Evolutionary conservation across 2,888 invertebrate genomes (phyloP).

Genomic region (Dolomedes plantarius): DNA sequence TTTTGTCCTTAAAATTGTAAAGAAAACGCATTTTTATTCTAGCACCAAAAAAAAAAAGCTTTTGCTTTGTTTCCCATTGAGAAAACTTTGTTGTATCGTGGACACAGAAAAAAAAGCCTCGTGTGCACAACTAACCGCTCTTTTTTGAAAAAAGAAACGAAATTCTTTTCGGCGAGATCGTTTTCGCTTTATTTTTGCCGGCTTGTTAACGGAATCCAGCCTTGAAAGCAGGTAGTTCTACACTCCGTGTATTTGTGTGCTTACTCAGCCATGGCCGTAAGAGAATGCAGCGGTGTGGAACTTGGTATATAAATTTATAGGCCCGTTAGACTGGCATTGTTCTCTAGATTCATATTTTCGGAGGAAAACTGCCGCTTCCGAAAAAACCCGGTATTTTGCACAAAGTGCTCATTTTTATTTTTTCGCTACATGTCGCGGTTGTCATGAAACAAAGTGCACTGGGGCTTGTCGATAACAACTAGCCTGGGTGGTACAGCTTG

Average conservation of each 20-base stretch:
- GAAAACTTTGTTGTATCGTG: too few relatives aligned
- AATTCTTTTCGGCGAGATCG: too few relatives aligned
- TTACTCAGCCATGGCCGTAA: neutral
- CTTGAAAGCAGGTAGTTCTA: neutral
- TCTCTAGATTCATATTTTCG: neutral
- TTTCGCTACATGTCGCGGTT: neutral
- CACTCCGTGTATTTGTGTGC: neutral
- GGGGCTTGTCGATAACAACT: neutral
- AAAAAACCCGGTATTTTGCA: neutral
- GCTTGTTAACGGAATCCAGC: neutral
- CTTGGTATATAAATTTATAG: neutral
- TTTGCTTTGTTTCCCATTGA: too few relatives aligned
- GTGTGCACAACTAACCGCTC: too few relatives aligned
- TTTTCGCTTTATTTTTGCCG: too few relatives aligned
- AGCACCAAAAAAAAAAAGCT: too few relatives aligned
- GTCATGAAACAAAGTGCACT: neutral
- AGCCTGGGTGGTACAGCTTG: neutral
- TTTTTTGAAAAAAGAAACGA: too few relatives aligned
- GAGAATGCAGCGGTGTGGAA: constrained; percentile 1
- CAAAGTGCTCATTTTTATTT: neutral
- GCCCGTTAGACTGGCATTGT: constrained; percentile 4
- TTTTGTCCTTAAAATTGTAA: too few relatives aligned
- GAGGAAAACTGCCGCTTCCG: neutral
- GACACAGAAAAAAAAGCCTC: too few relatives aligned
- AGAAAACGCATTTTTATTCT: too few relatives aligned